Percentiles rank a stretch among this genome's conserved stretches.
Conservation (phyloP, 2,797 vertebrate genomes). For the Poeciliopsis gracilis region DNA sequence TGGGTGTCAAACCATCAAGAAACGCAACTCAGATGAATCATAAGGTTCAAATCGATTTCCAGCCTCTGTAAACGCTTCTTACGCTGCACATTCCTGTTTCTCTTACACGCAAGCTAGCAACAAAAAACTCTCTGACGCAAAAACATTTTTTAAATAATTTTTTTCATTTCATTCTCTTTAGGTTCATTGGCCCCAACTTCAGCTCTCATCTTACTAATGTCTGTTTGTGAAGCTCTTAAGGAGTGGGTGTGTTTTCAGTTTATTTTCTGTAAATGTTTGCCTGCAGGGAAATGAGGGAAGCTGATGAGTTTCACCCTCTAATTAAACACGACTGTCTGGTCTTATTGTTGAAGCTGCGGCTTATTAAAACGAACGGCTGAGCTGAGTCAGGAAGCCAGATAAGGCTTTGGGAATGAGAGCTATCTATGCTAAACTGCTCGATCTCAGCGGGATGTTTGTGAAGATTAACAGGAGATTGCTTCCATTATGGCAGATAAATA, state of each 20-base stretch:
- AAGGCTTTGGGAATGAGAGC: constrained; percentile 33
- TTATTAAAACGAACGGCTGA: constrained; percentile 60
- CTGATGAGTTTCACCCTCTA: constrained; percentile 51
- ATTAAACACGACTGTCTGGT: constrained; percentile 60
- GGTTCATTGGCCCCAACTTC: constrained; percentile 52
- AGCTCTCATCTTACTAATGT: constrained; percentile 36
- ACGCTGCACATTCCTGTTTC: neutral
- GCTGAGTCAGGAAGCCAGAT: constrained; percentile 63
- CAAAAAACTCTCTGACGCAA: neutral
- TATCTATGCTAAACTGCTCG: constrained; percentile 43
- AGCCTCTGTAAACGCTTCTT: neutral
- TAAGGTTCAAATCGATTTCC: neutral
- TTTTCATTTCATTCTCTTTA: constrained; percentile 28
- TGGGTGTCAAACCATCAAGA: neutral
- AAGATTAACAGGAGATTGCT: constrained; percentile 34
- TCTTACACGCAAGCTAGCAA: neutral
- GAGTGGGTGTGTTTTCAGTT: constrained; percentile 45
- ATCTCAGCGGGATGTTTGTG: constrained; percentile 41
- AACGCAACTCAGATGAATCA: neutral
- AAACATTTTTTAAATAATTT: neutral
- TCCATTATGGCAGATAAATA: constrained; percentile 30
- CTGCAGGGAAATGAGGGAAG: constrained; percentile 43
- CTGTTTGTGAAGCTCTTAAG: constrained; percentile 37
- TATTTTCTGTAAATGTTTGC: constrained; percentile 38
- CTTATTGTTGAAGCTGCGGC: constrained; percentile 45